Conservation (phyloP, 1,140 invertebrate species). For the Antheraea pernyi region DNA sequence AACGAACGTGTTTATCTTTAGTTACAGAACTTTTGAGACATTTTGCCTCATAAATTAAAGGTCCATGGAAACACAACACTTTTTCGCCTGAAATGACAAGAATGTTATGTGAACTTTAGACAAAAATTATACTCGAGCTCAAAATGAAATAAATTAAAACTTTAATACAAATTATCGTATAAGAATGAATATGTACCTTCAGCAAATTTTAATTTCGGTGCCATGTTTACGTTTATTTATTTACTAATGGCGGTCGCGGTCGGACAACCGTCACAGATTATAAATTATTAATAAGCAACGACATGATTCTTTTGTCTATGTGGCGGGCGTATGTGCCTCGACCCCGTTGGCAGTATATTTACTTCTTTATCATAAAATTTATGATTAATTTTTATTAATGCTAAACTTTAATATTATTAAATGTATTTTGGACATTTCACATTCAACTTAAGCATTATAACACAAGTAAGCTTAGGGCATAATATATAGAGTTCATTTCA, state of each 20-base stretch:
- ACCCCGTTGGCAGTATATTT: too few species aligned
- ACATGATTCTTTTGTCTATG: background rate
- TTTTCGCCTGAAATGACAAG: constrained; percentile 88
- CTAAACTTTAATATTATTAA: too few species aligned
- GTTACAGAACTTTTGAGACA: constrained; percentile 91
- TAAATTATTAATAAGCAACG: background rate
- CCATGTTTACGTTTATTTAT: constrained; percentile 43
- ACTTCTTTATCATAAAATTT: too few species aligned
- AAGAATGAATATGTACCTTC: constrained; percentile 77
- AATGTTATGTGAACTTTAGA: background rate
- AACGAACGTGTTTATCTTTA: constrained; percentile 93
- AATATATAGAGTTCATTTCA: too few species aligned
- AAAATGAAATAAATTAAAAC: constrained; percentile 16
- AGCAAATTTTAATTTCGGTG: constrained; percentile 82
- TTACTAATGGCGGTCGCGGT: constrained; percentile 13
- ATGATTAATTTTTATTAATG: too few species aligned
- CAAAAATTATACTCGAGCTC: constrained; percentile 8
- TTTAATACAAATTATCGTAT: constrained; percentile 8
- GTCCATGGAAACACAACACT: constrained; percentile 97
- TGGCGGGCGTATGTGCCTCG: too few species aligned
- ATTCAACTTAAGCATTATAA: too few species aligned
- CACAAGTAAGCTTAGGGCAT: too few species aligned
- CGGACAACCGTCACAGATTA: too few species aligned
- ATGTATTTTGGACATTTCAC: too few species aligned
- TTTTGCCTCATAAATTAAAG: constrained; percentile 97